Evolutionary conservation across 2,797 vertebrate genomes (phyloP), one percentile per base, ranked within the genome.

Genomic region (Bradypodion pumilum): DNA sequence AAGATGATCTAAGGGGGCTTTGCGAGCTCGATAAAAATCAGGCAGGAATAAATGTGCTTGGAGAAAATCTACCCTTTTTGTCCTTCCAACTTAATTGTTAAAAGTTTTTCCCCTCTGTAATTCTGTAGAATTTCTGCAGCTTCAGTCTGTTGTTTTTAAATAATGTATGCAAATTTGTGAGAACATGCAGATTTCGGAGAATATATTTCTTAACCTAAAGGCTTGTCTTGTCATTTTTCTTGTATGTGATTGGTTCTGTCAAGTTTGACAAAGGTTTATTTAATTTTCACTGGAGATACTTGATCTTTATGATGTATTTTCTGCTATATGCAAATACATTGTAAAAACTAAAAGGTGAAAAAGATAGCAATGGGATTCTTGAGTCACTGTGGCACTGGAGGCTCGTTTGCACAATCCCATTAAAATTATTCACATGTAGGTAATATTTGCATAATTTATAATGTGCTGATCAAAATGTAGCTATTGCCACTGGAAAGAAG

Each of bases 21-120:
- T 97, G 97, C 96, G 96, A 95, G 96, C 96, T 97, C 96, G 96
- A 97, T 97, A 97, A 97, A 96, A 97, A 97, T 97, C 97, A 97
- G 96, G 95, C 95, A 95, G 91, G 87, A 95, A 94, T 92, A 92
- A 94, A 94, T 96, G 96, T 94, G 93, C 96, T 94, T 94, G 95
- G 96, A 97, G 95, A 96, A 97, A 95, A 96, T 96, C 96, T 96
- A 97, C 95, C 96, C 97, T 97, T 97, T 97, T 97, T 97, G 97
- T 97, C 97, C 97, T 97, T 97, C 96, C 87, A 95, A 97, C 96
- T 97, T 97, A 97, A 97, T 97, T 97, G 96, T 97, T 96, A 94
- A 96, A 97, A 95, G 96, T 80, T 65, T 75, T 69, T 69, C 93
- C 91, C 92, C 91, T 94, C 93, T 94, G 91, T n/a, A n/a, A n/a